Evolutionary conservation across 2,113 vertebrate genomes (phyloP), one percentile per base, ranked within the genome.

Genomic region (Gadus macrocephalus): DNA sequence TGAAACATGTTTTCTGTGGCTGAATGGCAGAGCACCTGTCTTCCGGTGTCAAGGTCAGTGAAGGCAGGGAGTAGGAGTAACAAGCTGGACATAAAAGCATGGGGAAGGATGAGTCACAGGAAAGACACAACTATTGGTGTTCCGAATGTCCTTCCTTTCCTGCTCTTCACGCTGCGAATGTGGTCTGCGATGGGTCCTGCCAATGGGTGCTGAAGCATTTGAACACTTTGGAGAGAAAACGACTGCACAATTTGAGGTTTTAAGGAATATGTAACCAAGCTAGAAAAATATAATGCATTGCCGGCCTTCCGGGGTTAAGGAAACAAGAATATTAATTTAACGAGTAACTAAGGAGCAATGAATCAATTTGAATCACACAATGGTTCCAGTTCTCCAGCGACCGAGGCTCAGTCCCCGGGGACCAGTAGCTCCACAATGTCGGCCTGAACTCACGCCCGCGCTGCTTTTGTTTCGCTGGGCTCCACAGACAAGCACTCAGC

Each of bases 401-500:
- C 61, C 61, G 69, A 67, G 20, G 75, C 64, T 69, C 60, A 66
- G 42, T 76, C 70, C 71, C 63, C 62, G 53, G 69, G 62, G 61
- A 69, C 38, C 38, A 55, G 0, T 64, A 27, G 38, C 67, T 74
- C 20, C 53, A 68, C 66, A 81, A 81, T 77, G 66, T 79, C 68
- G 12, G 56, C 31, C 65, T 73, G 78, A 83, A 73, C 80, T 71
- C 53, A 74, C 64, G 75, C 64, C 80, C 31, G 31, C 81, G 73
- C 80, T 82, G 78, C 67, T 66, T 77, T 68, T 75, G 69, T 79
- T 35, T 79, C 66, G 68, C 67, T 69, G 81, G 64, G 72, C 35
- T 76, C 72, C 78, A 80, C 73, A 63, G 66, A 17, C 62, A 38
- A 49, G 72, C 55, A 58, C 28, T 67, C 67, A 70, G 74, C 69